Conservation (phyloP, 2,113 vertebrate species). For the Lates calcarifer region DNA sequence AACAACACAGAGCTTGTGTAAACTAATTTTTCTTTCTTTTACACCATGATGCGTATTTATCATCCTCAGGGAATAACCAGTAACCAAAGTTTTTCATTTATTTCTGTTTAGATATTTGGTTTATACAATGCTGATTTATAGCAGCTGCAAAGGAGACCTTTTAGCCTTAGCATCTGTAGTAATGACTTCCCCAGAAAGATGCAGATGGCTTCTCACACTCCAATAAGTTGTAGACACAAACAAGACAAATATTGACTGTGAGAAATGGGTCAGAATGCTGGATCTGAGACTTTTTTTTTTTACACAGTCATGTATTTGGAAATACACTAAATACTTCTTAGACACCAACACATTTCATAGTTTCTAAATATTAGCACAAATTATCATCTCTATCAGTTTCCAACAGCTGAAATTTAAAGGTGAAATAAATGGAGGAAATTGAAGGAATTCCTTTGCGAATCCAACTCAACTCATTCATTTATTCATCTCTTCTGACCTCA, state of each 20-base stretch:
- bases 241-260: conserved; percentile 1
- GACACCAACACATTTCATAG: not conserved
- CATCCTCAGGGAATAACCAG: not conserved
- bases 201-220: conserved; percentile 11
- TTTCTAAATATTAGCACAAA: not conserved
- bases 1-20: not conserved
- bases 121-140: not conserved
- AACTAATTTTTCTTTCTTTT: not conserved
- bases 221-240: not conserved
- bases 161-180: not conserved
- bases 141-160: not conserved
- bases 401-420: not conserved
- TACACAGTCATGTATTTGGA: not conserved
- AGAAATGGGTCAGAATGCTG: not conserved
- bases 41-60: not conserved
- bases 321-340: not conserved
- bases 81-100: not conserved
- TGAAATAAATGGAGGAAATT: not conserved
- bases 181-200: not conserved
- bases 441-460: conserved; percentile 1
- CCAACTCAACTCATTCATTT: not conserved
- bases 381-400: not conserved
- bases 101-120: conserved; percentile 2
- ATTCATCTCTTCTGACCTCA: not conserved
- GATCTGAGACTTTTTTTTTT: not conserved